Evolutionary conservation across 1,140 invertebrate genomes (phyloP), one percentile per base, ranked within the genome.

Genomic region (Bombus waltoni): DNA sequence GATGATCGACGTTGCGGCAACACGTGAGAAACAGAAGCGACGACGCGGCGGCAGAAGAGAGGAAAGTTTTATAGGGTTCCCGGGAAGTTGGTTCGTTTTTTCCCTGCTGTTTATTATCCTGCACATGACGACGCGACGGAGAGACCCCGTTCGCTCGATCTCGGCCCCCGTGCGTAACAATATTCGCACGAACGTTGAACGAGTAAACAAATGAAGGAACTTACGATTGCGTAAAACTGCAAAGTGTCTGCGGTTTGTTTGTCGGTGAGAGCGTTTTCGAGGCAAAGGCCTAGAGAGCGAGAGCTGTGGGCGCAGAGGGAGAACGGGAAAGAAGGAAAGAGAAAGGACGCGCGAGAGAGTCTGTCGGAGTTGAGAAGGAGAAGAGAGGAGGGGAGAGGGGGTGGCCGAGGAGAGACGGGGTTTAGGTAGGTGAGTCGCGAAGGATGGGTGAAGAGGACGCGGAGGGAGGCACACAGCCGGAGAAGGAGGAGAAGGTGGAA

Each of bases 181-280:
- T 89, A 91, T 91, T 86, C 81, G 84, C 71, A 76, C 83, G 59
- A 86, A 84, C 89, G 90, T 66, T 75, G 79, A 84, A 83, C 72
- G 85, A 72, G 81, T 75, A 88, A 91, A 89, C 89, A 88, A 89
- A 91, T 75, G 90, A 89, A 91, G 89, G 88, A 91, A 90, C 89
- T 91, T 90, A 88, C 79, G 89, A 91, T 91, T 90, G 89, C 91
- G 87, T 92, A 90, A 91, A 92, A 90, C 84, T 91, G 89, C 81
- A 81, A 93, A 92, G 89, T 92, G 92, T 90, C 85, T 91, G 91
- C 81, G 92, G 92, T 92, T 92, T 91, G 89, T 90, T 92, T 91
- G 91, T 90, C 90, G 85, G 88, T 53, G 80, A 75, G 86, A 89
- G 81, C 87, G 87, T 91, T 91, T 73, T 89, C 88, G 83, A 73